Conservation (phyloP, 2,113 vertebrate species). For the Phycodurus eques region DNA sequence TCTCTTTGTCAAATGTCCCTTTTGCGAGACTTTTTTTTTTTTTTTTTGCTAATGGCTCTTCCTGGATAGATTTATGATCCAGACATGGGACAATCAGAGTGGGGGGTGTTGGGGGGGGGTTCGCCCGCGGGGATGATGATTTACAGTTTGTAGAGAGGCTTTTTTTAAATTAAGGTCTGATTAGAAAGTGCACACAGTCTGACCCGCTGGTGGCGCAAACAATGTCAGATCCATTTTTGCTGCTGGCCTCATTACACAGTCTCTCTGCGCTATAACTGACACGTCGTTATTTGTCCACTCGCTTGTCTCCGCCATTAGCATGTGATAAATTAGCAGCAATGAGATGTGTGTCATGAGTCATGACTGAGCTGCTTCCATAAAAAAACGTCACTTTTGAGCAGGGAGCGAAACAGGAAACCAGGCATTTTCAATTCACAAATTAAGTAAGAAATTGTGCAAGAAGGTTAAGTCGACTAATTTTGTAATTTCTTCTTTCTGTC, state of each 20-base stretch:
- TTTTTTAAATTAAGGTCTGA: slow-evolving; percentile 67
- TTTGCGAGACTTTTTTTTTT: slow-evolving; percentile 19
- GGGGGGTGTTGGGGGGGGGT: slow-evolving; percentile 46
- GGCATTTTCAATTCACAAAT: background rate
- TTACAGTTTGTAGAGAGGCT: slow-evolving; percentile 54
- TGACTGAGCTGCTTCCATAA: slow-evolving; percentile 23
- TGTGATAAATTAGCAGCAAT: slow-evolving; percentile 34
- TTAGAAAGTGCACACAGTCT: slow-evolving; percentile 58
- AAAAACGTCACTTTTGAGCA: slow-evolving; percentile 38
- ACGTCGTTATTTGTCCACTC: slow-evolving; percentile 41
- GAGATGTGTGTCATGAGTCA: slow-evolving; percentile 29
- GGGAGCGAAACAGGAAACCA: slow-evolving; percentile 78
- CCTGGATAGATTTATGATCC: slow-evolving; percentile 63
- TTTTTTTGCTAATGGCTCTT: slow-evolving; percentile 61
- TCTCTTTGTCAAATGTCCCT: slow-evolving; percentile 40
- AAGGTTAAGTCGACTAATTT: background rate
- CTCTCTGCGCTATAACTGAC: slow-evolving; percentile 25
- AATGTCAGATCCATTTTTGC: slow-evolving; percentile 46
- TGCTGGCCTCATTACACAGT: slow-evolving; percentile 43
- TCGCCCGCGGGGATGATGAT: slow-evolving; percentile 45
- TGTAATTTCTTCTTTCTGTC: no score
- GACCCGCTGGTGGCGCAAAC: slow-evolving; percentile 27
- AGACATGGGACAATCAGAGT: slow-evolving; percentile 67
- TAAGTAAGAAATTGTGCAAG: background rate
- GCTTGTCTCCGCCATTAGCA: slow-evolving; percentile 28